phyloP scores from a whole-genome alignment of 2,113 vertebrate species.

The Antidorcas marsupialis region DNA sequence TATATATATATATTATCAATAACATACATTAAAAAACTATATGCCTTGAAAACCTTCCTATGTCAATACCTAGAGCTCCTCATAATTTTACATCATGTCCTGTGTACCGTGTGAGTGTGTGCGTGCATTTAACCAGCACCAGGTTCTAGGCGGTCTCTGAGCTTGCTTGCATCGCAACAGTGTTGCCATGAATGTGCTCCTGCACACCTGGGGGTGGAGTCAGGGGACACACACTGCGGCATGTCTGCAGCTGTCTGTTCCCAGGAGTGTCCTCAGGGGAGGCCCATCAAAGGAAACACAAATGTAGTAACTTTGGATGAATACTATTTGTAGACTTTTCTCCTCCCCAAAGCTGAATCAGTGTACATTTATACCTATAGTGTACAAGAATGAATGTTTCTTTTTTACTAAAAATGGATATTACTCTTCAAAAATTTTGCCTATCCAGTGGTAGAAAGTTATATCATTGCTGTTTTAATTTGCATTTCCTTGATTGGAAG shows the following conservation, averaged over 20 bases:
- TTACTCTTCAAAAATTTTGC: not conserved
- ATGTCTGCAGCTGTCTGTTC: not conserved
- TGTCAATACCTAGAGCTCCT: not conserved
- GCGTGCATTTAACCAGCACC: not conserved
- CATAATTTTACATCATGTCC: too few relatives aligned
- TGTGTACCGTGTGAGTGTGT: not conserved
- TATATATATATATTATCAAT: not conserved
- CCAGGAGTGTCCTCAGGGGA: not conserved
- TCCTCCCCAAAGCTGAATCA: not conserved
- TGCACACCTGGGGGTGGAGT: not conserved
- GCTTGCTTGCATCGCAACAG: not conserved
- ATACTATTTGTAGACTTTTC: not conserved
- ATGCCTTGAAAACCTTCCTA: not conserved
- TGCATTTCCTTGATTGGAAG: not conserved
- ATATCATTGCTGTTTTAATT: not conserved
- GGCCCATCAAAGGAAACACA: not conserved
- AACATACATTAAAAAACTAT: not conserved
- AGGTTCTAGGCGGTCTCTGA: not conserved
- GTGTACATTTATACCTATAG: not conserved
- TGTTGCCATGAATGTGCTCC: too few relatives aligned
- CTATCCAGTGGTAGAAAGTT: not conserved
- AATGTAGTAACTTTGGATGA: not conserved
- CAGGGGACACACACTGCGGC: not conserved
- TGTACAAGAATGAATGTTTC: not conserved
- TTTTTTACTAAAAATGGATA: not conserved